Evolutionary conservation across 2,113 vertebrate species (phyloP).

Genomic region (Caranx ignobilis): DNA sequence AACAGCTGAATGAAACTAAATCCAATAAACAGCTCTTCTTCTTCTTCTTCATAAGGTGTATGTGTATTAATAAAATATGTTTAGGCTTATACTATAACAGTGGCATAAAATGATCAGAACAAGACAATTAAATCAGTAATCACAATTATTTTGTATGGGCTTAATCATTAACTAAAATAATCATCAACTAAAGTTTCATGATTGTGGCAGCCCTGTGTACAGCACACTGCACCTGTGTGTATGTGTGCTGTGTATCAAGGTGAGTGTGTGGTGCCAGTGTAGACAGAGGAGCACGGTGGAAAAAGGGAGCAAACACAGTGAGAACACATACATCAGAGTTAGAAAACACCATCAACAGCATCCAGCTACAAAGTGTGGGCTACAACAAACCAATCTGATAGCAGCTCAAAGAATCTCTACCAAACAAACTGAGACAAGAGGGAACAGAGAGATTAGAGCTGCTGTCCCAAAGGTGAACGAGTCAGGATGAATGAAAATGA

Average conservation of each 20-base stretch:
- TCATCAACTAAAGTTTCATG: no score
- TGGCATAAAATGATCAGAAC: no score
- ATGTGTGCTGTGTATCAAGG: constrained; percentile 4
- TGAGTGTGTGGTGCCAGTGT: not conserved
- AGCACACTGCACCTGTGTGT: not conserved
- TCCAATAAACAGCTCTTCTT: no score
- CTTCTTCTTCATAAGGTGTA: no score
- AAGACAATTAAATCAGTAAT: no score
- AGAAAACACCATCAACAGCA: constrained; percentile 14
- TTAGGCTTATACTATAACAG: no score
- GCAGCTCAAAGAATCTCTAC: constrained; percentile 32
- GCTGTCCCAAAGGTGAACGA: constrained; percentile 29
- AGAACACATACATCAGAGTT: not conserved
- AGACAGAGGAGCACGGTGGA: not conserved
- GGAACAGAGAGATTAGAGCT: constrained; percentile 56
- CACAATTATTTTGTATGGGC: no score
- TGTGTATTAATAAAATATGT: no score
- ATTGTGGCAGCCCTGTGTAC: not conserved
- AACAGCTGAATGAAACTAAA: no score
- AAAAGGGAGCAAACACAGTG: constrained; percentile 1
- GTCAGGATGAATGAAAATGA: constrained; percentile 21
- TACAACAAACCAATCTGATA: constrained; percentile 46
- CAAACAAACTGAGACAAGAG: constrained; percentile 42
- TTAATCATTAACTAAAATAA: no score
- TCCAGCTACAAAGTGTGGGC: constrained; percentile 38